These are phyloP conservation scores for Chaetodon trifascialis DNA, from an alignment of 2,113 vertebrate species.

Conservation along the genomic window DNA sequence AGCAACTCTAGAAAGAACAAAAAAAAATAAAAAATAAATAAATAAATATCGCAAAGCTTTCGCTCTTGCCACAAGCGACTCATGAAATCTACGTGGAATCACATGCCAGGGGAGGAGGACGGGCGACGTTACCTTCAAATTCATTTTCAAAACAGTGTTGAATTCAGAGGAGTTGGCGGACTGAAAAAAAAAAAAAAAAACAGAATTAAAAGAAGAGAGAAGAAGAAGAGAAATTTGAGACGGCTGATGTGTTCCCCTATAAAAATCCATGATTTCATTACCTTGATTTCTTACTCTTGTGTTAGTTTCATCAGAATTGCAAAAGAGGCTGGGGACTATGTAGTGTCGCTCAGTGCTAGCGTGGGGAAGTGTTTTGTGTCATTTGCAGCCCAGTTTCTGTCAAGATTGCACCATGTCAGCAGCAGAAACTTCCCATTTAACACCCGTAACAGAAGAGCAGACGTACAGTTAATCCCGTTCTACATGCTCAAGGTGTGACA, in stretches of 20 bases:
- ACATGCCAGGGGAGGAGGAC: background rate
- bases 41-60: no score
- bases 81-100: background rate
- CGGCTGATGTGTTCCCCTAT: background rate
- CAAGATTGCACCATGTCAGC: background rate
- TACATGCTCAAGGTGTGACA: slow-evolving; percentile 11
- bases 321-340: background rate
- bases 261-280: background rate
- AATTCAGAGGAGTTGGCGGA: background rate
- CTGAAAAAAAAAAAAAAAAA: background rate
- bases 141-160: background rate
- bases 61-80: background rate
- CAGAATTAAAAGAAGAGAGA: background rate
- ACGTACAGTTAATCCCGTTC: background rate
- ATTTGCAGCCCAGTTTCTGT: slow-evolving; percentile 4
- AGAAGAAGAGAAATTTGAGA: background rate
- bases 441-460: background rate
- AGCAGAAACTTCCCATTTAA: background rate
- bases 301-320: slow-evolving; percentile 6
- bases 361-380: background rate
- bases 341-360: background rate
- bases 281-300: background rate
- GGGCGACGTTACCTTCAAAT: slow-evolving; percentile 6
- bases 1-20: background rate
- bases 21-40: no score